phyloP scores from a whole-genome alignment of 2,888 invertebrate species.

The Coleophora flavipennella region DNA sequence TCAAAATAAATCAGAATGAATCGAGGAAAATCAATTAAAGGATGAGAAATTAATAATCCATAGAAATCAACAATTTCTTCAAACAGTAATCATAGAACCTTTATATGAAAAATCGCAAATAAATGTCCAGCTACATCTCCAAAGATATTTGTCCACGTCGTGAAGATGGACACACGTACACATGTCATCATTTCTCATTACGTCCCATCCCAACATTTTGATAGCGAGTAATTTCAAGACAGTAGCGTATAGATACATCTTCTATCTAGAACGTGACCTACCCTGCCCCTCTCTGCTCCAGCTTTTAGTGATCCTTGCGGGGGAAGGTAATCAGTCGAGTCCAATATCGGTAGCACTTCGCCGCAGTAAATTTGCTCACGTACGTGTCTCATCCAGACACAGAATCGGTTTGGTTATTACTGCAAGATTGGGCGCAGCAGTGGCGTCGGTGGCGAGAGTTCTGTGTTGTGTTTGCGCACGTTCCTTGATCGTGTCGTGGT shows the following conservation, averaged over 20 bases:
- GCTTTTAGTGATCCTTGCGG: conserved; percentile 1
- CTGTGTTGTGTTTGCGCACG: conserved; percentile 40
- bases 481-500: conserved; percentile 21
- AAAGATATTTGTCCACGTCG: conserved; percentile 23
- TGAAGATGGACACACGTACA: conserved; percentile 19
- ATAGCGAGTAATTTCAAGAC: conserved; percentile 7
- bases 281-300: neutral
- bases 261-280: neutral
- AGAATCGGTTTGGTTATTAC: conserved; percentile 28
- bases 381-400: conserved; percentile 31
- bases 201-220: conserved; percentile 3
- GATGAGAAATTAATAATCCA: too few species aligned
- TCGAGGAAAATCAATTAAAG: too few species aligned
- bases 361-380: conserved; percentile 40
- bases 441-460: conserved; percentile 22
- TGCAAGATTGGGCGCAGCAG: conserved; percentile 30
- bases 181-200: conserved; percentile 15
- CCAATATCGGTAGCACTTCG: conserved; percentile 35
- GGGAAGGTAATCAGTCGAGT: too few species aligned
- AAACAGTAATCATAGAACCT: too few species aligned
- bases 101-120: neutral
- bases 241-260: conserved; percentile 16
- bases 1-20: too few species aligned
- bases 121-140: conserved; percentile 4
- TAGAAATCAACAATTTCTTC: too few species aligned